These are phyloP conservation scores for Drosophila eohydei DNA, from an alignment of 2,888 invertebrate genomes.

Conservation along the genomic window DNA sequence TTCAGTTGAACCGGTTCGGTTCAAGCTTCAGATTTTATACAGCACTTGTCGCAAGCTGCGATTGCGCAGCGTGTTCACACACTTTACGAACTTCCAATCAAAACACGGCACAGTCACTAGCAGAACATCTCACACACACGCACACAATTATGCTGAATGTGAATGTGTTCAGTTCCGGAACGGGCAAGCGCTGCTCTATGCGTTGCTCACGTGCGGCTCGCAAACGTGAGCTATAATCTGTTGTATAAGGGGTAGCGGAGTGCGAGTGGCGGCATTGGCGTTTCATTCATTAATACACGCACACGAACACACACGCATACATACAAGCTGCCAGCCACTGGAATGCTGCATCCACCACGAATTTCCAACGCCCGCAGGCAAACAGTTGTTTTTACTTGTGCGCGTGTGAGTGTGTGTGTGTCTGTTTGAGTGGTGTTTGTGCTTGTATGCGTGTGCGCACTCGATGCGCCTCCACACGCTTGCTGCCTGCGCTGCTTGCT, in stretches of 20 bases:
- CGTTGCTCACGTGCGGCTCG: constrained; percentile 59
- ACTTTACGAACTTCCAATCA: constrained; percentile 58
- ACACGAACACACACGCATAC: constrained; percentile 24
- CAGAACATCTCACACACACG: constrained; percentile 11
- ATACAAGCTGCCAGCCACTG: constrained; percentile 42
- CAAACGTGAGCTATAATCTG: constrained; percentile 55
- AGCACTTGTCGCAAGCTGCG: constrained; percentile 19
- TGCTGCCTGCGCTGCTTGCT: constrained; percentile 43
- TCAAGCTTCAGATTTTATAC: not conserved
- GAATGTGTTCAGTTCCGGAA: constrained; percentile 27
- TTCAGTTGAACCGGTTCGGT: not conserved
- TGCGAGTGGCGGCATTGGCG: constrained; percentile 68
- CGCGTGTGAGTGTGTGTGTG: constrained; percentile 24
- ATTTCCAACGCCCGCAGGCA: constrained; percentile 64
- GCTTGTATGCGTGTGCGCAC: constrained; percentile 72
- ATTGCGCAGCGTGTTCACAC: constrained; percentile 48
- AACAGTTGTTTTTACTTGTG: constrained; percentile 45
- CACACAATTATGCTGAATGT: not conserved
- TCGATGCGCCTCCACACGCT: constrained; percentile 68
- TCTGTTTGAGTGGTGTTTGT: constrained; percentile 29
- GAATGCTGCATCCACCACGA: constrained; percentile 74
- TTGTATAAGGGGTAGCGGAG: constrained; percentile 21
- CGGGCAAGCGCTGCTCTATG: constrained; percentile 22
- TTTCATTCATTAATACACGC: constrained; percentile 76
- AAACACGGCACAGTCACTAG: constrained; percentile 38